phyloP scores from a whole-genome alignment of 2,113 vertebrate genomes.

The Typhlomys cinereus region DNA sequence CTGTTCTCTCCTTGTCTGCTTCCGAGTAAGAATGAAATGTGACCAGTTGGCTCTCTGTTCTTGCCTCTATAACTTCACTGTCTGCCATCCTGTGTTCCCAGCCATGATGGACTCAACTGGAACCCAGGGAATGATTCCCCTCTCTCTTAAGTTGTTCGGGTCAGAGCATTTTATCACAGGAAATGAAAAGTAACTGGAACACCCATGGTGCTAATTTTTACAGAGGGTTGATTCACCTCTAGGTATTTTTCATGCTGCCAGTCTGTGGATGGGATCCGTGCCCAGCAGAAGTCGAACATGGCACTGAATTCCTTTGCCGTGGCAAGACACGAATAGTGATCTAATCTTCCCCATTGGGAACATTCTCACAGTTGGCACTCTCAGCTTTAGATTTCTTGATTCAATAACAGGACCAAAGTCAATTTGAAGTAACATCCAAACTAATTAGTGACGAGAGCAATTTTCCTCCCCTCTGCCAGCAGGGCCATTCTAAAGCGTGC shows the following conservation, averaged over 20 bases:
- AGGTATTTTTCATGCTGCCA: not conserved
- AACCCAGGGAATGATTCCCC: too few relatives aligned
- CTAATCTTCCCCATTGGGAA: not conserved
- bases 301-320: not conserved
- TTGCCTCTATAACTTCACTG: too few relatives aligned
- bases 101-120: too few relatives aligned
- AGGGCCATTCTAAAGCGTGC: conserved; percentile 49
- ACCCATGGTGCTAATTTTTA: not conserved
- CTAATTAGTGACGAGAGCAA: conserved; percentile 68
- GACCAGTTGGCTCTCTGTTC: too few relatives aligned
- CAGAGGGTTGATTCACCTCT: not conserved
- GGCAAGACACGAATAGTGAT: not conserved
- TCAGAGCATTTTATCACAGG: too few relatives aligned
- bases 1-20: too few relatives aligned
- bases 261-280: not conserved
- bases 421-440: conserved; percentile 59
- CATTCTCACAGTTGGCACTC: conserved; percentile 10
- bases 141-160: too few relatives aligned
- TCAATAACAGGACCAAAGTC: conserved; percentile 47
- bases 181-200: too few relatives aligned
- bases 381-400: conserved; percentile 45
- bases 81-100: too few relatives aligned
- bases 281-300: not conserved
- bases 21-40: too few relatives aligned
- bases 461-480: conserved; percentile 44